Evolutionary conservation across 2,113 vertebrate genomes (phyloP).

Genomic region (Mionectes macconnelli): DNA sequence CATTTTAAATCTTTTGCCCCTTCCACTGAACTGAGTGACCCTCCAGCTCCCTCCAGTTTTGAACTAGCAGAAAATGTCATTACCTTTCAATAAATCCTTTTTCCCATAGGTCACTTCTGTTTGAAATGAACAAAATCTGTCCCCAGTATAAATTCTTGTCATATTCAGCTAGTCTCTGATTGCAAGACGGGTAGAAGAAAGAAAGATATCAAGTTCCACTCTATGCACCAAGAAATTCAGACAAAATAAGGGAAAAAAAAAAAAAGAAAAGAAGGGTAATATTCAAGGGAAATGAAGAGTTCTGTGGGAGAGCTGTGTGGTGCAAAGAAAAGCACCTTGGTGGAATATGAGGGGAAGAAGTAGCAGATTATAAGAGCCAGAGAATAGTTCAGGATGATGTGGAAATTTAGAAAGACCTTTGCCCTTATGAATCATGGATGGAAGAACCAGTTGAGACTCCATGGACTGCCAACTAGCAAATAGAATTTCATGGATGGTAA

Average conservation of each 20-base stretch:
- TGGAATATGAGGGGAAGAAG: not conserved
- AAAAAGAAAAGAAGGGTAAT: not conserved
- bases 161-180: not conserved
- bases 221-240: not conserved
- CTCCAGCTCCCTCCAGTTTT: not conserved
- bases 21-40: not conserved
- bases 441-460: not conserved
- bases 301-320: not conserved
- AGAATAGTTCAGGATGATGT: not conserved
- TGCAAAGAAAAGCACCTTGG: not conserved
- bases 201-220: not conserved
- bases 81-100: not conserved
- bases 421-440: conserved; percentile 62
- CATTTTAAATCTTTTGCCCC: conserved; percentile 1
- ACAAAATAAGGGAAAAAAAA: not conserved
- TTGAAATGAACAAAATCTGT: not conserved
- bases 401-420: conserved; percentile 54
- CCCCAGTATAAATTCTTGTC: not conserved
- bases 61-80: not conserved
- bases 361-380: not conserved
- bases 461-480: conserved; percentile 23
- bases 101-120: not conserved
- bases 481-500: conserved; percentile 60
- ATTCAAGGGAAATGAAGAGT: not conserved
- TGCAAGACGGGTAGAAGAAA: not conserved